Evolutionary conservation across 2,113 vertebrate species (phyloP), one percentile per base, ranked within the genome.

Genomic region (Cyprichromis sp.): DNA sequence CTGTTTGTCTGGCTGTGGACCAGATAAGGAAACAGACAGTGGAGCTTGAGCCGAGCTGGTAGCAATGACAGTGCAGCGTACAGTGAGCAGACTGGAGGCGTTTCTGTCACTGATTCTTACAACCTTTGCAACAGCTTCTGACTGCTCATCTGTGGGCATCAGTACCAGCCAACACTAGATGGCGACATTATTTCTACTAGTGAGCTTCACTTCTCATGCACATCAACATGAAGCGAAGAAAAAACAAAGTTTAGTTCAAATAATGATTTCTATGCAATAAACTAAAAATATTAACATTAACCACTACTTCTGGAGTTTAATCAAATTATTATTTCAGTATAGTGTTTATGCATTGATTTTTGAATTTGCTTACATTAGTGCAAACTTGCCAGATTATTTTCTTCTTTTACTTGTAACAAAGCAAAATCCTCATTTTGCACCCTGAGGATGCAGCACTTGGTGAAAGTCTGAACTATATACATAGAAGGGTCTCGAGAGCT

Each of bases 111-210:
- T 24, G 59, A 26, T 50, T 26, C 21, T 71, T 82, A 84, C 52
- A 66, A 81, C 84, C 54, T 63, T 40, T 54, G 40, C 31, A 57
- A 63, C 57, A 13, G 73, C 59, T 19, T 34, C 50, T 61, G 80
- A 59, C 45, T 63, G 79, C 82, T 80, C 80, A 11, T 80, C 34
- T 73, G 80, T 54, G 55, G 17, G 21, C 57, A 24, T 21, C 29
- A 3, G 45, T 3, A 3, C 8, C 63, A 52, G 13, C 12, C 47
- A 54, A 55, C 95, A 94, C 93, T 94, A 95, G 94, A 93, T 94
- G 95, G 92, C 85, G 82, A 21, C 93, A 92, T 92, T 88, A 31
- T 88, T 93, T 89, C 87, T 21, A 11, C 24, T 53, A 66, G 31
- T 21, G 31, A 66, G 81, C 86, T 59, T 31, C 7, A 14, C 80